Conservation (phyloP, 2,797 vertebrate genomes). For the Tauraco hartlaubi region DNA sequence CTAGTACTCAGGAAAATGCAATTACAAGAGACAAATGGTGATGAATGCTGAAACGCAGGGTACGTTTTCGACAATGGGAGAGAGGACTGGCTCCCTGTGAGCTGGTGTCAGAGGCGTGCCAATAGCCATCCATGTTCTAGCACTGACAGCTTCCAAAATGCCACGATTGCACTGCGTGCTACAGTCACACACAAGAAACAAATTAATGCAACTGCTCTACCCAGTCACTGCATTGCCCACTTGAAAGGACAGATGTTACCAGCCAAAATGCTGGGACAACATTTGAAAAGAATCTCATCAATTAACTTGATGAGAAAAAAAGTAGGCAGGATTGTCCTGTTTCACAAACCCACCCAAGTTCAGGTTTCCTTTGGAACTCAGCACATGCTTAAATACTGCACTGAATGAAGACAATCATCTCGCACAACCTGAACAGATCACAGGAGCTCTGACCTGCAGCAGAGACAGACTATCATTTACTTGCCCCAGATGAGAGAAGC, state of each 20-base stretch:
- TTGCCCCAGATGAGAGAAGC: neutral
- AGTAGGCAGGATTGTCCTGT: neutral
- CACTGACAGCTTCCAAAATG: neutral
- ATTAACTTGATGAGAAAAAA: neutral
- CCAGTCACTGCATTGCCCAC: neutral
- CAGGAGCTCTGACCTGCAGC: neutral
- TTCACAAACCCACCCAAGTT: neutral
- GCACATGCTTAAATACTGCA: neutral
- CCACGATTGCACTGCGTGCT: fast-evolving
- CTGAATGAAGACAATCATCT: neutral
- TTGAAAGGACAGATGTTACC: neutral
- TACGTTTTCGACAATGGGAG: conserved; percentile 19
- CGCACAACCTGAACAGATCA: neutral
- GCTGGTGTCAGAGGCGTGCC: neutral
- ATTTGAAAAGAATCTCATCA: neutral
- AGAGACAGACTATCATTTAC: neutral
- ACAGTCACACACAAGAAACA: neutral
- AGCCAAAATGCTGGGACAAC: neutral
- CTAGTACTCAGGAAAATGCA: conserved; percentile 44
- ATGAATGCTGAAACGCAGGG: conserved; percentile 35
- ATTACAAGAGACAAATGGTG: conserved; percentile 34
- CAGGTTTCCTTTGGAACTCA: neutral
- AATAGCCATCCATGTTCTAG: neutral
- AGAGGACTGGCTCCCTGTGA: neutral
- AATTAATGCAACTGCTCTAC: neutral